Conservation (phyloP, 1,140 invertebrate genomes). For the Apis dorsata region DNA sequence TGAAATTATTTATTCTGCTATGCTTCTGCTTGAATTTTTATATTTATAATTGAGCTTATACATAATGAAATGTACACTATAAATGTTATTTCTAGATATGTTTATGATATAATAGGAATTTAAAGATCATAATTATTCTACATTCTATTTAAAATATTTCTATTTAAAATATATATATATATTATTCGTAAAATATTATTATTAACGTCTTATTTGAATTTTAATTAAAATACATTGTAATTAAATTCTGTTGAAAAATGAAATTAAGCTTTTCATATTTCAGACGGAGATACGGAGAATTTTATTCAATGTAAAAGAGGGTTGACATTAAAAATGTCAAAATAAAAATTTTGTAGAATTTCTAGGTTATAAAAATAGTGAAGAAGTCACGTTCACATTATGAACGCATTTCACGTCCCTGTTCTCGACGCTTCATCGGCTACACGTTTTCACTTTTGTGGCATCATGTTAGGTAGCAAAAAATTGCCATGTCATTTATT, state of each 20-base stretch:
- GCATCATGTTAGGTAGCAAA: not conserved
- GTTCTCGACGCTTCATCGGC: constrained; percentile 9
- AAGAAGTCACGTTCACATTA: not conserved
- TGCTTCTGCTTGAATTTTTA: too few species aligned
- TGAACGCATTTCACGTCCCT: constrained; percentile 17
- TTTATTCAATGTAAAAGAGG: not conserved
- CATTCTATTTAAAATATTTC: too few species aligned
- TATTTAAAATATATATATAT: too few species aligned
- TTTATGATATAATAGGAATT: too few species aligned
- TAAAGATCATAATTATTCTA: too few species aligned
- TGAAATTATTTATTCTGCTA: too few species aligned
- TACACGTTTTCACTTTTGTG: constrained; percentile 5
- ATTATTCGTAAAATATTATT: too few species aligned
- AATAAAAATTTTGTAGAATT: not conserved
- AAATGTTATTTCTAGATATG: too few species aligned
- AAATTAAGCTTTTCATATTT: not conserved
- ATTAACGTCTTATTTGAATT: not conserved
- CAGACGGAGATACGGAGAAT: not conserved
- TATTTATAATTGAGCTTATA: too few species aligned
- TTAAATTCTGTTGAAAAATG: not conserved
- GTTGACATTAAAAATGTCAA: not conserved
- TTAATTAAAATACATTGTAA: not conserved
- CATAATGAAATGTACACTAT: too few species aligned
- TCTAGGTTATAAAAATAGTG: not conserved
- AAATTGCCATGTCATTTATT: not conserved